Conservation (phyloP, 2,888 invertebrate species). For the Fabriciana adippe region DNA sequence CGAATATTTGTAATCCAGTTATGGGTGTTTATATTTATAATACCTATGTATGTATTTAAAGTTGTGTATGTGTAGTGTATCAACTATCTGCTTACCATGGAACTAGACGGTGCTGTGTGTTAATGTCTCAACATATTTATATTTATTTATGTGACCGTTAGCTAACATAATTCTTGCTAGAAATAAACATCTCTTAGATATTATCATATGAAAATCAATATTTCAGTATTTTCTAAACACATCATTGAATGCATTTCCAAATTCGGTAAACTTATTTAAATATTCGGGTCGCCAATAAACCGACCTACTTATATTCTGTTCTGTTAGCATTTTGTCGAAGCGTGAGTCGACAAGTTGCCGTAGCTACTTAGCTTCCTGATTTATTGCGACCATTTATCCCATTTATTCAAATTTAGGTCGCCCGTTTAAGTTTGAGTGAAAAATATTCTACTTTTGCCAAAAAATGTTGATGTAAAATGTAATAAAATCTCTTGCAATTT, state of each 20-base stretch:
- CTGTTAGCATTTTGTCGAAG: conserved; percentile 21
- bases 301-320: conserved; percentile 22
- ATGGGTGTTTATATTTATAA: too few relatives aligned
- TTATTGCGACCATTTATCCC: conserved; percentile 68
- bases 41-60: too few relatives aligned
- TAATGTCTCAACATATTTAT: too few relatives aligned
- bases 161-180: neutral
- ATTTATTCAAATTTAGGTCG: conserved; percentile 49
- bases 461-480: conserved; percentile 7
- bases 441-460: conserved; percentile 8
- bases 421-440: conserved; percentile 24
- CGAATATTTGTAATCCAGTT: too few relatives aligned
- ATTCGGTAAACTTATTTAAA: conserved; percentile 19
- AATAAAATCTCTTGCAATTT: neutral
- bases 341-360: conserved; percentile 61
- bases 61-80: too few relatives aligned
- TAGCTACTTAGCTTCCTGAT: conserved; percentile 59
- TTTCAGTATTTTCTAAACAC: conserved; percentile 3
- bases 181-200: neutral
- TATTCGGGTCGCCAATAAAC: conserved; percentile 6
- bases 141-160: too few relatives aligned
- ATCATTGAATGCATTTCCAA: neutral
- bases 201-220: too few relatives aligned
- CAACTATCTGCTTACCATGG: too few relatives aligned
- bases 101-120: too few relatives aligned